Evolutionary conservation across 2,888 invertebrate genomes (phyloP).

Genomic region (Pristionchus arcanus): DNA sequence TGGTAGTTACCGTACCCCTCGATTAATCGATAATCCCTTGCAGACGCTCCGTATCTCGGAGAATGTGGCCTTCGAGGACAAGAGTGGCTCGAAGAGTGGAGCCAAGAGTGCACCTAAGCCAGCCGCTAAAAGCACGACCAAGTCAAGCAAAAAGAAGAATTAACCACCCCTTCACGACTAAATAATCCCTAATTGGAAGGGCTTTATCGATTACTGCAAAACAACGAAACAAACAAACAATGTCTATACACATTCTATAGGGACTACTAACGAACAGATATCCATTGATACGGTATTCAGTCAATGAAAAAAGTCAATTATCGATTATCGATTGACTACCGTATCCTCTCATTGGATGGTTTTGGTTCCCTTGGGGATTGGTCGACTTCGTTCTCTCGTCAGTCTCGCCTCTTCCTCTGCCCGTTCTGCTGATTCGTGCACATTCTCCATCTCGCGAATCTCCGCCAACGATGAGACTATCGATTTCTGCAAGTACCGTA

Average conservation of each 20-base stretch:
- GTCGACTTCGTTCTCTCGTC: slow-evolving; percentile 57
- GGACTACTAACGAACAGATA: not conserved
- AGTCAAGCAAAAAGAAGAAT: slow-evolving; percentile 46
- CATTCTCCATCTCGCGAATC: slow-evolving; percentile 65
- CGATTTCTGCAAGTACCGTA: slow-evolving; percentile 67
- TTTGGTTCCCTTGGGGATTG: slow-evolving; percentile 43
- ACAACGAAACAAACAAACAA: slow-evolving; percentile 40
- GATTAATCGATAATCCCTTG: too few species aligned
- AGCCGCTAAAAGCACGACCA: not conserved
- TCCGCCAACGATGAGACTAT: slow-evolving; percentile 71
- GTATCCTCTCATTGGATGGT: slow-evolving; percentile 8
- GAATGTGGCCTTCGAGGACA: slow-evolving; percentile 22
- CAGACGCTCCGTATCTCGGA: slow-evolving; percentile 43
- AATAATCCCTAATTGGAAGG: slow-evolving; percentile 24
- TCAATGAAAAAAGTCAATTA: too few species aligned
- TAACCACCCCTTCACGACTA: not conserved
- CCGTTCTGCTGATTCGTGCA: slow-evolving; percentile 58
- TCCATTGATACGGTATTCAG: not conserved
- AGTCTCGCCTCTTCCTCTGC: slow-evolving; percentile 54
- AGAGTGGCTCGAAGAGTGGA: not conserved
- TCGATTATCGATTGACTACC: not conserved
- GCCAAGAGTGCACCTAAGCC: not conserved
- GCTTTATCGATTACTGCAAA: slow-evolving; percentile 11
- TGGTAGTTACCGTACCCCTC: too few species aligned
- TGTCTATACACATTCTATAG: slow-evolving; percentile 18